These are phyloP conservation scores for Pedicia rivosa DNA, from an alignment of 2,888 invertebrate species.

Conservation along the genomic window DNA sequence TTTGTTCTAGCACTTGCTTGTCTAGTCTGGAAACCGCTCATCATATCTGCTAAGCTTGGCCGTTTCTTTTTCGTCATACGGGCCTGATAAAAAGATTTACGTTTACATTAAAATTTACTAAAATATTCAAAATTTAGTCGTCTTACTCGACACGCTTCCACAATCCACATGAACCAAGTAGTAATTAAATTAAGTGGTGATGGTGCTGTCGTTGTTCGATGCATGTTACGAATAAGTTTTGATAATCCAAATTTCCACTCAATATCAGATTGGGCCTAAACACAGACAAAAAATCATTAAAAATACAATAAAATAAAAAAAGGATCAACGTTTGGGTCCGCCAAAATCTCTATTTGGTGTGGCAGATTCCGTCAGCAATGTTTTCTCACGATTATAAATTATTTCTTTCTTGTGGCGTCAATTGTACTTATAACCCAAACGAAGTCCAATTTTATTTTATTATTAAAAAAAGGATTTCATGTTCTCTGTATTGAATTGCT, in stretches of 20 bases:
- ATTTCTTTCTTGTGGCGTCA: too few species aligned
- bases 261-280: constrained; percentile 94
- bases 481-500: too few species aligned
- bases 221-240: constrained; percentile 97
- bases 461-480: too few species aligned
- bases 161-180: constrained; percentile 78
- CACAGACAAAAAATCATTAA: too few species aligned
- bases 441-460: too few species aligned
- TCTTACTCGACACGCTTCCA: constrained; percentile 57
- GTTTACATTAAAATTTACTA: not conserved
- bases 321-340: too few species aligned
- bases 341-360: too few species aligned
- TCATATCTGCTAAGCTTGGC: constrained; percentile 70
- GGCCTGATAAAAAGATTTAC: constrained; percentile 28
- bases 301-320: too few species aligned
- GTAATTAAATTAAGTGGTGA: constrained; percentile 95
- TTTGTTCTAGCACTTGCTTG: constrained; percentile 69
- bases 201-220: constrained; percentile 91
- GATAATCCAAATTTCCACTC: constrained; percentile 99
- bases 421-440: too few species aligned
- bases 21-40: constrained; percentile 49
- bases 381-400: too few species aligned
- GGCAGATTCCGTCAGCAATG: too few species aligned
- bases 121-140: too few species aligned
- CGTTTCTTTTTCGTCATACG: constrained; percentile 54